A percentile compares a stretch with the other conserved stretches of the same genome.
These are phyloP conservation scores for Goniozus legneri DNA, from an alignment of 1,140 invertebrate genomes.

Conservation along the genomic window DNA sequence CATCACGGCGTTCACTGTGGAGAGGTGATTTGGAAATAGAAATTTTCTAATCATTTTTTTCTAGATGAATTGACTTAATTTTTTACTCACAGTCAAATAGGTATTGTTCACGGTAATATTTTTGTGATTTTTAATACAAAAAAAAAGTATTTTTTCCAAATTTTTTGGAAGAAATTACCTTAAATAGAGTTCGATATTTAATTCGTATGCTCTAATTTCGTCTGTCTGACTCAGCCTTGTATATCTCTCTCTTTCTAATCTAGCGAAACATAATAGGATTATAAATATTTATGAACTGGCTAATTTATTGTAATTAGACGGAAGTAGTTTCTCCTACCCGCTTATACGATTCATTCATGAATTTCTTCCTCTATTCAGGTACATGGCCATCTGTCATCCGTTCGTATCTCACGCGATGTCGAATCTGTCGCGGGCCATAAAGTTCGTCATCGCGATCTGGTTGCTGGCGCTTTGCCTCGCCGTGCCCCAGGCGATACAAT, in stretches of 20 bases:
- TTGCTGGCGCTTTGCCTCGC: constrained; percentile 69
- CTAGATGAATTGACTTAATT: no score
- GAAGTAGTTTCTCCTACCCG: no score
- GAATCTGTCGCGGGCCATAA: constrained; percentile 68
- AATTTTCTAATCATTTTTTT: no score
- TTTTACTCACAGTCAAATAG: no score
- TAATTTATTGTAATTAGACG: no score
- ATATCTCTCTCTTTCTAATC: constrained; percentile 1
- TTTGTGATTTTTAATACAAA: background rate
- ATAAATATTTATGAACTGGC: no score
- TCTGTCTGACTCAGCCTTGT: background rate
- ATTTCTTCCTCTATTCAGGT: constrained; percentile 63
- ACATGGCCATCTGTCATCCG: constrained; percentile 92
- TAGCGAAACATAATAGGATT: no score
- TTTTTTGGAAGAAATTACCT: background rate
- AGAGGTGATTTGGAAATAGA: no score
- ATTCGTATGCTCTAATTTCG: background rate
- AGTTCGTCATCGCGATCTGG: constrained; percentile 71
- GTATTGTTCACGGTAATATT: background rate
- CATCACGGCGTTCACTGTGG: constrained; percentile 91
- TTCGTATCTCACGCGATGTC: constrained; percentile 84
- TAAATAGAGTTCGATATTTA: no score
- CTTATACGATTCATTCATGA: no score
- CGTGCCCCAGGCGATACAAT: constrained; percentile 75
- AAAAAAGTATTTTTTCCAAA: background rate